Base-by-base conservation (phyloP, 2,888 invertebrate genomes). In the Nephrocerus scutellatus region DNA sequence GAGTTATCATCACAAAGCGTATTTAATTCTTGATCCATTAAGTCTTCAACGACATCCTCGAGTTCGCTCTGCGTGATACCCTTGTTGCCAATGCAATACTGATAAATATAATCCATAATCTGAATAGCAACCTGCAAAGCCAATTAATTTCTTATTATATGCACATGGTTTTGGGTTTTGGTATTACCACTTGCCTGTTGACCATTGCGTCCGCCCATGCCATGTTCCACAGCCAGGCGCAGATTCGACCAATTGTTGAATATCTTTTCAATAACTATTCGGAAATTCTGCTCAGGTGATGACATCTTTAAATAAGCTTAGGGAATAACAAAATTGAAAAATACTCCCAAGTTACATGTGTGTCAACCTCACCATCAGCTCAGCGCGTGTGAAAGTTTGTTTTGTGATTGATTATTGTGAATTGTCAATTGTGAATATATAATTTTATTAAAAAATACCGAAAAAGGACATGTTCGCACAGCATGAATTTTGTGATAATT, bases 221-320 rank as follows among this genome's bases (percentile, higher is more conserved):
- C 79, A 74, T 84, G 80, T 62, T 83, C 81, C 1, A 83, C 82
- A 21, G 82, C 82, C 19, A 83, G 63, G 52, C 77, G 76, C 19
- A 84, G 60, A 5, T 79, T 81, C 13, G 80, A 79, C 83, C 83
- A 84, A 56, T 80, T 80, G 53, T 77, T 80, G 41, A 83, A 75
- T 30, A 83, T 73, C 53, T 76, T 72, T 56, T 81, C 77, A 6
- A 83, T 77, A 48, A 79, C 70, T 41, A 73, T 70, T 47, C 73
- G 74, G 57, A 80, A 80, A 46, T 63, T 54, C 30, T 55, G n/a
- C n/a, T n/a, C n/a, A n/a, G n/a, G n/a, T n/a, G n/a, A n/a, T n/a
- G n/a, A n/a, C n/a, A n/a, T n/a, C n/a, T n/a, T n/a, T n/a, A n/a
- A n/a, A n/a, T n/a, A n/a, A n/a, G n/a, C n/a, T n/a, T n/a, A n/a